Base-by-base conservation (phyloP, 2,797 vertebrate species). In the Cetoscarus ocellatus region DNA sequence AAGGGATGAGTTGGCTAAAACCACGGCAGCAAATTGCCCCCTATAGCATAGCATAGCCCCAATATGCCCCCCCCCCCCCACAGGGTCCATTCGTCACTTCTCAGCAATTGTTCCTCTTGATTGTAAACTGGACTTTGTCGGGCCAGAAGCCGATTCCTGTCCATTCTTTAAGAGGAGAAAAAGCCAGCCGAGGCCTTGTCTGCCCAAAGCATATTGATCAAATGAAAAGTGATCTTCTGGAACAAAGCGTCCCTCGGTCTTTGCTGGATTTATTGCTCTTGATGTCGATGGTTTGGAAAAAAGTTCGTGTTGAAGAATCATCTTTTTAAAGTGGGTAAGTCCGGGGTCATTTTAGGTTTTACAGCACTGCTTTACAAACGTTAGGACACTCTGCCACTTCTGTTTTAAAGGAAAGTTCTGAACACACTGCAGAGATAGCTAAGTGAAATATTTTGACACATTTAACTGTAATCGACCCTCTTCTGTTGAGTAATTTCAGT, bases 181-280 rank as follows among this genome's bases (percentile, higher is more conserved):
- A 38, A 57, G 36, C 48, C 56, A 34, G 34, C 49, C 27, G 10
- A 34, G 9, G 67, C 10, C 42, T 38, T 13, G 13, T 61, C 38
- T 7, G 50, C 40, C 8, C 8, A 38, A 60, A 66, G 54, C 61
- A 34, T 58, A 79, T 53, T 40, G 56, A 69, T 51, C 40, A 36
- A 19, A 19, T 44, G 50, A 40, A 58, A 63, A 64, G 42, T 44
- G 60, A 67, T 49, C 50, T 35, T 57, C 49, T 14, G 51, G 51
- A 59, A 61, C 51, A 53, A 43, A 55, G 40, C 12, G 1, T 8
- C 12, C 42, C n/a, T 3, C 7, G 3, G 17, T 50, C 36, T 51
- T 65, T 45, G 40, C 51, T 38, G 50, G 54, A 69, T 56, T 40
- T 11, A 47, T 42, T 55, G 8, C 6, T 60, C 14, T 27, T 2